Conservation (phyloP, 2,113 vertebrate species). For the Archocentrus centrarchus region DNA sequence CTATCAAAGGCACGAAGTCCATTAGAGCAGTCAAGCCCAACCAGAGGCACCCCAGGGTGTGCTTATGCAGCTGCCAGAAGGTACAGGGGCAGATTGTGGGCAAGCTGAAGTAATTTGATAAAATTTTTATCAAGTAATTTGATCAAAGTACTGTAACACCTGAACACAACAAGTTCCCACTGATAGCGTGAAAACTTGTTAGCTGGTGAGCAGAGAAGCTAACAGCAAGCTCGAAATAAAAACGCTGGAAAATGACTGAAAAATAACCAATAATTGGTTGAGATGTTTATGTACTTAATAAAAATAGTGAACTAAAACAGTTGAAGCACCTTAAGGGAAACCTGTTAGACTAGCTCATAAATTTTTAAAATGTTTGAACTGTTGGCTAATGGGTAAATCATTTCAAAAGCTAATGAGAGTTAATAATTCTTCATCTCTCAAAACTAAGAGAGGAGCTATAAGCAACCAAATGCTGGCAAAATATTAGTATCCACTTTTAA, state of each 20-base stretch:
- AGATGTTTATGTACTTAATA: not conserved
- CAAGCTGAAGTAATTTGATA: slow-evolving; percentile 6
- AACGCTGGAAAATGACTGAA: not conserved
- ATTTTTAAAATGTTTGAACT: not conserved
- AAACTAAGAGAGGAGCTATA: not conserved
- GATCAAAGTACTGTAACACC: slow-evolving; percentile 3
- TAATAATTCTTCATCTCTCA: not conserved
- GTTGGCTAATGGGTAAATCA: not conserved
- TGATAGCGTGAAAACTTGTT: not conserved
- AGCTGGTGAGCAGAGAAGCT: not conserved
- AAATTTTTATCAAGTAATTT: not conserved
- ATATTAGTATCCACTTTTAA: not conserved
- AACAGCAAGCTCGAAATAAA: not conserved
- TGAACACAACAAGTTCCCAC: not conserved
- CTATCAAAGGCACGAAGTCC: slow-evolving; percentile 15
- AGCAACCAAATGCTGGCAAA: not conserved
- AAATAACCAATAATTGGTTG: not conserved
- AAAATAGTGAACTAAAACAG: not conserved
- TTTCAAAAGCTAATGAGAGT: no score
- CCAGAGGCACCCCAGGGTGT: not conserved
- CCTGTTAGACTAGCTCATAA: no score
- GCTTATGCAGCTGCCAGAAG: not conserved
- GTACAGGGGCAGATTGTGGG: not conserved
- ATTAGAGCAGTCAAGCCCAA: slow-evolving; percentile 21
- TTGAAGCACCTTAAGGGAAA: not conserved